Evolutionary conservation across 1,140 invertebrate genomes (phyloP), one percentile per base, ranked within the genome.

Genomic region (Asobara japonica): DNA sequence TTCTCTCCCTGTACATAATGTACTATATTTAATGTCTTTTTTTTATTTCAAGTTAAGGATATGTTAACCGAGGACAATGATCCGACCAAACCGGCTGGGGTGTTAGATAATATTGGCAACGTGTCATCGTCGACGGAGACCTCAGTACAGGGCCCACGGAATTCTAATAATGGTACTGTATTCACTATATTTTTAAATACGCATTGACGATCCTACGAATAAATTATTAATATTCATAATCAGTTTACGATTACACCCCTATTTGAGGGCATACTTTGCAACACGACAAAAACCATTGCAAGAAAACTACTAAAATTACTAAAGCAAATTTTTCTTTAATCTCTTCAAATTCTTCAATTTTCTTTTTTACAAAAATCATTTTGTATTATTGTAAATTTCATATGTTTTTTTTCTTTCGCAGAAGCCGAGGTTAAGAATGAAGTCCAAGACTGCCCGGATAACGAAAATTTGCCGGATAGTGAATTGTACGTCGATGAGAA

Each of bases 51-150:
- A 83, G 65, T 77, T 74, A 76, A 80, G 84, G 86, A 86, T 87
- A 87, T 87, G 86, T 87, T 87, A 86, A 87, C 86, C 84, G 86
- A 87, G 82, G 84, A 87, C 79, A 87, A 87, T 86, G 85, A 85
- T 74, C 86, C 82, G 74, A 87, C 85, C 16, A 87, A 87, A 84
- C 83, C 83, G 75, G 83, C 84, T 78, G 84, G 84, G 80, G 85
- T 87, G 82, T 83, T 87, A 86, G 85, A 87, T 73, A 87, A 85
- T 84, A 79, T 83, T 78, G 84, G 83, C 74, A 87, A 82, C 78
- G 85, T 87, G 74, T 87, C 85, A 70, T 87, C 86, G 33, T 86
- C 85, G 25, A 85, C 86, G 65, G 86, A 86, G 74, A 78, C 80
- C 72, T 82, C 85, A 69, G 81, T 85, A 71, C 86, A 87, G 72